A percentile compares a stretch with the other conserved stretches of the same genome.
These are phyloP conservation scores for Schizotus pectinicornis DNA, from an alignment of 2,888 invertebrate species.

Conservation along the genomic window DNA sequence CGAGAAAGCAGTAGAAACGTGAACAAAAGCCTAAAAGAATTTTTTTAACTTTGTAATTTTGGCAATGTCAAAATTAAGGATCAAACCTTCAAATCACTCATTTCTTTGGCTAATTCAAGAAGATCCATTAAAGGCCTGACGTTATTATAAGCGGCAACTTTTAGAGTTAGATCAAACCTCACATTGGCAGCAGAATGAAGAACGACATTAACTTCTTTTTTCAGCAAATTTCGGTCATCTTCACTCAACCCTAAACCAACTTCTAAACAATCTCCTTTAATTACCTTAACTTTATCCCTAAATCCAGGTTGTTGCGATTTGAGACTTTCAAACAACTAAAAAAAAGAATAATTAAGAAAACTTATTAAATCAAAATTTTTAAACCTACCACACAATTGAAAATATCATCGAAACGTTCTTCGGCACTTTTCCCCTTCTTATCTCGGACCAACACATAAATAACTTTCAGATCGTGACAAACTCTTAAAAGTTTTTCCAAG, in stretches of 20 bases:
- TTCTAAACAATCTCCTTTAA: constrained; percentile 63
- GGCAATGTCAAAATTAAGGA: not conserved
- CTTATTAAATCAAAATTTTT: too few relatives aligned
- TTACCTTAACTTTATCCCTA: not conserved
- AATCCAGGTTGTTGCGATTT: not conserved
- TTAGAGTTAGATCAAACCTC: constrained; percentile 74
- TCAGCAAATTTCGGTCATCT: constrained; percentile 55
- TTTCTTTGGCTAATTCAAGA: not conserved
- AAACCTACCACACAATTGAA: not conserved
- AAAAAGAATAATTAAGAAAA: not conserved
- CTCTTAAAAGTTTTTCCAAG: not conserved
- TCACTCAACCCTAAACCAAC: constrained; percentile 62
- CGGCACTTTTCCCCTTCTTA: not conserved
- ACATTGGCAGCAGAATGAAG: constrained; percentile 81
- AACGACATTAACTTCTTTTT: constrained; percentile 67
- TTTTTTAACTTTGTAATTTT: not conserved
- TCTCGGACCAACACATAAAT: not conserved
- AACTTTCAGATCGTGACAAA: not conserved
- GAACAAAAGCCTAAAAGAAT: not conserved
- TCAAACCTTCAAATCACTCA: not conserved
- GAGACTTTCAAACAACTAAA: not conserved
- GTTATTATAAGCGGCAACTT: constrained; percentile 61
- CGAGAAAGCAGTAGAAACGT: constrained; percentile 14
- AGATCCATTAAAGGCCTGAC: not conserved
- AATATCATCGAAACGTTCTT: not conserved